Evolutionary conservation across 2,113 vertebrate genomes (phyloP).

Genomic region (Bufo gargarizans): DNA sequence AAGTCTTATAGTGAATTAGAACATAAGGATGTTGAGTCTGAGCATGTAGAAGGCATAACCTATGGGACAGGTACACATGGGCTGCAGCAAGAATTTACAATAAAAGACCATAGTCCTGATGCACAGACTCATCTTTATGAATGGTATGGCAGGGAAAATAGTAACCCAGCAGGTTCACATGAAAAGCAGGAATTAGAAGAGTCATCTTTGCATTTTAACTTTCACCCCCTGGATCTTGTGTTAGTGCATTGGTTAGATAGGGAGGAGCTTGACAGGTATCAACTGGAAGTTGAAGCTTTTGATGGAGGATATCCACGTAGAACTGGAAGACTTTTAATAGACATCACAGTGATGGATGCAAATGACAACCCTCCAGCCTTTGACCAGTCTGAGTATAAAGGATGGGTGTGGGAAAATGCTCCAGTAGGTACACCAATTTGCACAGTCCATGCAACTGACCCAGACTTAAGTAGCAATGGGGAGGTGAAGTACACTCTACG

Average conservation of each 20-base stretch:
- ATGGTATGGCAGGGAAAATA: not conserved
- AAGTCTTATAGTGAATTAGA: slow-evolving; percentile 1
- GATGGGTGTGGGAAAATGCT: slow-evolving; percentile 77
- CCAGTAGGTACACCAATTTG: slow-evolving; percentile 73
- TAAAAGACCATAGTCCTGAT: not conserved
- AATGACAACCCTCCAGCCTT: slow-evolving; percentile 90
- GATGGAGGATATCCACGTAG: slow-evolving; percentile 84
- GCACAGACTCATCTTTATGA: not conserved
- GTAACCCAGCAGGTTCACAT: slow-evolving; percentile 60
- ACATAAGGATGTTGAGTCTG: not conserved
- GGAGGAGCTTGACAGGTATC: slow-evolving; percentile 75
- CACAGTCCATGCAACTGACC: slow-evolving; percentile 82
- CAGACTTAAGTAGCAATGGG: slow-evolving; percentile 81
- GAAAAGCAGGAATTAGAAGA: slow-evolving; percentile 60
- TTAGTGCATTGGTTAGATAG: slow-evolving; percentile 78
- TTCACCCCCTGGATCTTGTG: slow-evolving; percentile 78
- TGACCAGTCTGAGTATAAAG: slow-evolving; percentile 79
- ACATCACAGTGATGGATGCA: slow-evolving; percentile 82
- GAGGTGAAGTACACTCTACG: slow-evolving; percentile 77
- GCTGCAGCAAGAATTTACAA: not conserved
- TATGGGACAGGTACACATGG: not conserved
- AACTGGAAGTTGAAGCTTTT: slow-evolving; percentile 82
- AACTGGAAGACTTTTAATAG: slow-evolving; percentile 74
- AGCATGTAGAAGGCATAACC: not conserved
- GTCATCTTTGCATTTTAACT: slow-evolving; percentile 23